phyloP scores from a whole-genome alignment of 2,797 vertebrate species.

The Champsocephalus gunnari region DNA sequence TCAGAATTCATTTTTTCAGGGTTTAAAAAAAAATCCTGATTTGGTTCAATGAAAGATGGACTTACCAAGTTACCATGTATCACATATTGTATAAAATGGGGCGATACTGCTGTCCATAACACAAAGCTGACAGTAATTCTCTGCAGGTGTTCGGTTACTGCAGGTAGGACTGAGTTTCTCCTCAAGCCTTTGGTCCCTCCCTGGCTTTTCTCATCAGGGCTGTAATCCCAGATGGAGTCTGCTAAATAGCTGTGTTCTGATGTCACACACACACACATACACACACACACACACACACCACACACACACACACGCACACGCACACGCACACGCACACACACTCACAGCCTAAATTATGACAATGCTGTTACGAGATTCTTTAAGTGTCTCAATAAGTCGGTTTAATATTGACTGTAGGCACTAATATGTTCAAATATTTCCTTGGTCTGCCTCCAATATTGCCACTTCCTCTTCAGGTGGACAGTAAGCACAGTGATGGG shows the following conservation, averaged over 20 bases:
- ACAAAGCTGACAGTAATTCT: constrained; percentile 24
- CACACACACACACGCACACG: constrained; percentile 38
- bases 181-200: neutral
- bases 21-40: too few species aligned
- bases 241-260: constrained; percentile 70
- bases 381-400: neutral
- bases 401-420: neutral
- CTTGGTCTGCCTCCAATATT: constrained; percentile 8
- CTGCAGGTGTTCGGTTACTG: constrained; percentile 34
- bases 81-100: neutral
- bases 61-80: rapidly evolving
- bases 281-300: too few species aligned
- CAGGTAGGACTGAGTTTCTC: constrained; percentile 12
- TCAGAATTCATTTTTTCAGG: too few species aligned
- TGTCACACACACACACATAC: constrained; percentile 57
- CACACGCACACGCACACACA: constrained; percentile 1
- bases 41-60: neutral
- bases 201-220: constrained; percentile 38
- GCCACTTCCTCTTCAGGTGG: constrained; percentile 45
- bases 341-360: constrained; percentile 12
- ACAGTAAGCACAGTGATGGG: constrained; percentile 48
- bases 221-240: constrained; percentile 52
- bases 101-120: neutral
- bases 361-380: constrained; percentile 3
- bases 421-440: constrained; percentile 25